Evolutionary conservation across 2,113 vertebrate species (phyloP), one percentile per base, ranked within the genome.

Genomic region (Cebidichthys violaceus): DNA sequence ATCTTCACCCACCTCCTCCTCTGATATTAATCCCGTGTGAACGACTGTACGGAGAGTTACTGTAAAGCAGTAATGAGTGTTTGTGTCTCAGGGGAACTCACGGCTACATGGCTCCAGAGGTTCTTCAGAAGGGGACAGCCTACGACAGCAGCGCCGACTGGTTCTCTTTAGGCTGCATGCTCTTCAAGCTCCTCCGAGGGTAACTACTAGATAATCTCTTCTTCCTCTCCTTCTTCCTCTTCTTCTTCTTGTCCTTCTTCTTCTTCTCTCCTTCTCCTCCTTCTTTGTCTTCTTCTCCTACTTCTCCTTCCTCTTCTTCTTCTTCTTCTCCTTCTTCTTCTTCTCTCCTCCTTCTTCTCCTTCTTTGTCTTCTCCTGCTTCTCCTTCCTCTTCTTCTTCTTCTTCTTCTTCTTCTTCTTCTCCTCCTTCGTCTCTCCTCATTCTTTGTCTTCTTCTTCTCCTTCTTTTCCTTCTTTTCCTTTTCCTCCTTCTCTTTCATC

Each of bases 101-200:
- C 0, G 98, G 98, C 1, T 99, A 99, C 96, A 99, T 99, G 98
- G 98, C 98, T 61, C 98, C 98, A 0, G 98, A 99, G 94, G 98
- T 99, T 60, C 96, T 99, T 11, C 98, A 99, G 96, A 99, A 99
- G 90, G 98, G 98, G 37, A 99, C 97, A 0, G 97, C 98, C 0
- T 99, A 99, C 0, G 98, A 99, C 93, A 99, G 98, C 97, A 99
- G 98, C 0, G 98, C 98, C 0, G 98, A 99, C 93, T 99, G 98
- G 98, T 99, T 99, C 95, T 99, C 98, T 2, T 90, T 99, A 82
- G 98, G 98, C 75, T 99, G 98, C 91, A 99, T 99, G 98, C 96
- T 99, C 35, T 99, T 99, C 96, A 99, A 99, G 65, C 97, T 99
- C 1, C 96, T 99, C 22, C 91, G 98, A 90, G 98, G 98, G 98